A percentile compares a stretch with the other conserved stretches of the same genome.
phyloP scores from a whole-genome alignment of 1,140 invertebrate genomes.

The Zaprionus inermis region DNA sequence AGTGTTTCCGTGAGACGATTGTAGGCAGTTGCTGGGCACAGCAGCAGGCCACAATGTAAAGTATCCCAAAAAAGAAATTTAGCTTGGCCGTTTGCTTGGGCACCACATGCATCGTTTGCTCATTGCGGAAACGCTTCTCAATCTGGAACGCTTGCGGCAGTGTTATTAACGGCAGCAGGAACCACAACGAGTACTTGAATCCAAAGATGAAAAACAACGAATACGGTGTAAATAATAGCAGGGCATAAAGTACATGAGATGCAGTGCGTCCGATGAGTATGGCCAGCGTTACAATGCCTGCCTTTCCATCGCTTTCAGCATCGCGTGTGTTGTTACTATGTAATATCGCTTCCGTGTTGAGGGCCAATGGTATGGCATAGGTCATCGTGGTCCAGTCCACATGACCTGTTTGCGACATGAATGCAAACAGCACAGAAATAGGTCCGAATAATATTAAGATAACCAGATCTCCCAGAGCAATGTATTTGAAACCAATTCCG shows the following conservation, averaged over 20 bases:
- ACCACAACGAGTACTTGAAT: conserved; percentile 93
- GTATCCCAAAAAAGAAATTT: conserved; percentile 95
- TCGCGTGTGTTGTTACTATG: conserved; percentile 98
- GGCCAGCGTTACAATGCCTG: conserved; percentile 95
- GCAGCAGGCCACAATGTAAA: conserved; percentile 93
- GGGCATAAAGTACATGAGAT: conserved; percentile 95
- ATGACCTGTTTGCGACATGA: conserved; percentile 94
- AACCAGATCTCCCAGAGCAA: conserved; percentile 95
- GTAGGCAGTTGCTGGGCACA: conserved; percentile 86
- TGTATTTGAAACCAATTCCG: conserved; percentile 97
- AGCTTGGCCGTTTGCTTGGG: conserved; percentile 95
- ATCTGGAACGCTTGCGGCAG: conserved; percentile 94
- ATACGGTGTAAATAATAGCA: conserved; percentile 96
- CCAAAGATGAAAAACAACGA: conserved; percentile 94
- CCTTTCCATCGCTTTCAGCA: conserved; percentile 92
- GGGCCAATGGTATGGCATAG: conserved; percentile 95
- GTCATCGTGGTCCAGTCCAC: conserved; percentile 94
- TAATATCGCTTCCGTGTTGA: conserved; percentile 97
- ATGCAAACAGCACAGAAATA: conserved; percentile 96
- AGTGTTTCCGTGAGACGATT: conserved; percentile 63
- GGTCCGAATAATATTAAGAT: conserved; percentile 97
- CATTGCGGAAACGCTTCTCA: conserved; percentile 94
- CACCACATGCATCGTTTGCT: conserved; percentile 91
- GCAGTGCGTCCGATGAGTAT: conserved; percentile 96
- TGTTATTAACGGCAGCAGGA: conserved; percentile 94